Base-by-base conservation (phyloP, 2,113 vertebrate species). In the Mormoops blainvillei region DNA sequence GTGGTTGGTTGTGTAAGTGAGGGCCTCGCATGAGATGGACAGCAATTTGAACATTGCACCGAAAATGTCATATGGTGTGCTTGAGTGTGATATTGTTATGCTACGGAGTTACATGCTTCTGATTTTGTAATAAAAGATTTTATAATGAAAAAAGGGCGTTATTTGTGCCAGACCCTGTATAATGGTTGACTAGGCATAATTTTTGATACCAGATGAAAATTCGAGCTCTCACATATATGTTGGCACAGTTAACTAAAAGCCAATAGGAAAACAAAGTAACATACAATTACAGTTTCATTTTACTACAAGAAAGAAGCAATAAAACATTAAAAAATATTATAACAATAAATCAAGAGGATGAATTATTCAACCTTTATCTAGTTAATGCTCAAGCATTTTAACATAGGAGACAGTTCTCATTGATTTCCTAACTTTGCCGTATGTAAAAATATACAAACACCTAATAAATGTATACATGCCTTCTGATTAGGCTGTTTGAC, bases 231-330 rank as follows among this genome's bases (percentile, higher is more conserved):
- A 28, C 94, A 74, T 87, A 33, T 33, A 22, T 90, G 70, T 71
- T 95, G 95, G 91, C 92, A 70, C 50, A 87, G 56, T 89, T 73
- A 94, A 67, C 65, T 73, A 71, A 94, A 52, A 45, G 61, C 63
- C 41, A 84, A 91, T 90, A 94, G 94, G 91, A 98, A 97, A 97
- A 94, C 78, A 67, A 88, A 92, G 45, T 78, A 54, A 84, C 38
- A 8, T 87, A 82, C 4, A 43, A 77, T 95, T 97, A 93, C 24
- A 28, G 82, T 97, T 97, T 96, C 93, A 73, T 90, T 93, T 97
- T 67, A 90, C 95, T 97, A 82, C 63, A 97, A 97, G 91, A 97
- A 91, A 90, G 38, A 65, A 97, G 73, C 73, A 87, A 92, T 90
- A 95, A 95, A 94, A 71, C n/a, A 87, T 89, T 96, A 90, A 96